Evolutionary conservation across 2,888 invertebrate genomes (phyloP), one percentile per base, ranked within the genome.

Genomic region (Monoplex corrugatus): DNA sequence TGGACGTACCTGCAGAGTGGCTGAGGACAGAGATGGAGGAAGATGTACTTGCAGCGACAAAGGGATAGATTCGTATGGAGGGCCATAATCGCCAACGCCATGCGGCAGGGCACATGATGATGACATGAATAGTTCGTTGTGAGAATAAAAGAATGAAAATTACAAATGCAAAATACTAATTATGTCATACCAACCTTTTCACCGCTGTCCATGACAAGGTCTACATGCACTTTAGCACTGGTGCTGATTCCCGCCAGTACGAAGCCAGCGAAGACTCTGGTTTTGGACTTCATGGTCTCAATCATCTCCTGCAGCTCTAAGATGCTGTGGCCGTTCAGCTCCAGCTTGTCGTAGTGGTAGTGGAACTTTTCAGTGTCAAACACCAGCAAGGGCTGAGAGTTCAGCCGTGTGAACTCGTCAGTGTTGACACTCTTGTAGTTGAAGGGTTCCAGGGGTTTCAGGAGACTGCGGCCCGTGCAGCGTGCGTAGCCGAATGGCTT

Each of bases 321-420:
- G 57, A 92, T 50, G 57, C 87, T 86, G 83, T 90, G 91, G 38
- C 90, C 92, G 57, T 90, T 91, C 32, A 92, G 86, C 35, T 90
- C 85, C 40, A 92, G 80, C 68, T 83, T 89, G 88, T 92, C 92
- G 87, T 89, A 92, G 86, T 91, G 88, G 88, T 91, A 91, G 84
- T 89, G 87, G 83, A 90, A 91, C 45, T 84, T 68, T 32, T n/a
- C 35, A 8, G 88, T 72, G 86, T 91, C 90, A 50, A 91, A 90
- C 16, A 90, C 68, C 68, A 86, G 63, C 75, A 86, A 83, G 40
- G 91, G 90, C 35, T 35, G 38, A 38, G 90, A 86, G 87, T 91
- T 86, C 50, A 78, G 83, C 16, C 90, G 88, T 6, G 89, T 89
- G 80, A 89, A 38, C 5, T 85, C 68, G 38, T 88, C 89, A 23